A percentile compares a stretch with the other conserved stretches of the same genome.
Evolutionary conservation across 2,797 vertebrate genomes (phyloP).

Genomic region (Paedocypris micromegethes): DNA sequence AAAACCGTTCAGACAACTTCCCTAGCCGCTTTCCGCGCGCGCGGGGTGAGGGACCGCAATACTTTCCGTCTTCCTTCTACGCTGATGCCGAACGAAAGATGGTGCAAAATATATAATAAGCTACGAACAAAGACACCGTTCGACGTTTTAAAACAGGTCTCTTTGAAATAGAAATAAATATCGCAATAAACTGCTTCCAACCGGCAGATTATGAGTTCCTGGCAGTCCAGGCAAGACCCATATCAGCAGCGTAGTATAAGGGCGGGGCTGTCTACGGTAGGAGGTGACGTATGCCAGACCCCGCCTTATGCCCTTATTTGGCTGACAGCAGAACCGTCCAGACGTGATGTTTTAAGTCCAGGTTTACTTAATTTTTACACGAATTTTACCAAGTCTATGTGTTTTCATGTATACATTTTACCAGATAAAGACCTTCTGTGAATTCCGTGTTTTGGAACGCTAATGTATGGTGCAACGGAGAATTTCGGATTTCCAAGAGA

Average conservation of each 20-base stretch:
- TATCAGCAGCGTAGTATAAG: neutral
- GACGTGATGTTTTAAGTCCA: neutral
- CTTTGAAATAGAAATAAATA: neutral
- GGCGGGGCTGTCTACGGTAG: neutral
- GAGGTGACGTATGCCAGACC: neutral
- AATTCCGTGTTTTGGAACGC: no score
- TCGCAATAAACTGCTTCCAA: conserved; percentile 5
- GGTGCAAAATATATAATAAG: neutral
- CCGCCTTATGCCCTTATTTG: conserved; percentile 21
- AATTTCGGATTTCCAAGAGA: no score
- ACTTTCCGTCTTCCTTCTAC: neutral
- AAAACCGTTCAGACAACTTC: conserved; percentile 36
- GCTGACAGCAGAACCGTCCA: neutral
- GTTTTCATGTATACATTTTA: no score
- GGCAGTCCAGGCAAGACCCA: conserved; percentile 4
- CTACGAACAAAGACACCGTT: neutral
- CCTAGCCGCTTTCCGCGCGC: conserved; percentile 19
- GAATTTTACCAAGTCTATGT: no score
- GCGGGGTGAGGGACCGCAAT: neutral
- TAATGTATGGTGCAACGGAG: no score
- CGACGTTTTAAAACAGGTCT: neutral
- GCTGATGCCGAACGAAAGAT: neutral
- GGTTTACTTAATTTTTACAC: neutral
- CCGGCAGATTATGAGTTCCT: conserved; percentile 26
- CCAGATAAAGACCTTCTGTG: no score